Evolutionary conservation across 2,113 vertebrate genomes (phyloP), one percentile per base, ranked within the genome.

Genomic region (Ammospiza caudacuta): DNA sequence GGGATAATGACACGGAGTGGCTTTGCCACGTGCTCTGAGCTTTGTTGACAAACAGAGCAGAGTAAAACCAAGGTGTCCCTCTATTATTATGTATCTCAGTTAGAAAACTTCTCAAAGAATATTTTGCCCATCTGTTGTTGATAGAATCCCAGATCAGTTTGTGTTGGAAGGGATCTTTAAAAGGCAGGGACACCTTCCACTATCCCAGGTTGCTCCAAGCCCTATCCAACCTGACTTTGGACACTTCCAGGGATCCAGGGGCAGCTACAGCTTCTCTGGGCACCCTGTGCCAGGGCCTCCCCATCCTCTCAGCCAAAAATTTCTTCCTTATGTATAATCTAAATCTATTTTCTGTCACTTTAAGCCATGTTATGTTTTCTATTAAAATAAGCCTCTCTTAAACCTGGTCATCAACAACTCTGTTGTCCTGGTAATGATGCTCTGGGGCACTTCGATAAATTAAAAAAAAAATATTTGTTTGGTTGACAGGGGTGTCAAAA

Each of bases 161-260:
- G 25, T 25, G 24, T 49, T 49, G 57, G 31, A 77, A 76, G 9
- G 49, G 41, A 35, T 23, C 41, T 37, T 57, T 57, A 57, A 31
- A 76, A 69, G 7, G 7, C n/a, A 47, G 33, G 11, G 41, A 43
- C 55, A 55, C 4, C 17, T 83, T 20, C 49, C 49, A 63, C 41
- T 12, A 0, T 11, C 10, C 22, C 57, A 70, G 57, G 29, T 0
- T 43, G 22, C 57, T 77, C 79, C 49, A 55, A 47, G 15, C 21
- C 14, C n/a, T 0, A 0, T 55, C 41, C 55, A 57, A 0, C 57
- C 63, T 57, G 49, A 31, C 35, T 12, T 57, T 5, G 63, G 2
- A 5, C 31, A 28, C 7, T 28, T 1, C 31, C 49, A 70, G 49
- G 41, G 35, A 28, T 47, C 54, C 62, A 76, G 47, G 27, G 18